Conservation (phyloP, 2,797 vertebrate genomes). For the Sternotherus odoratus region DNA sequence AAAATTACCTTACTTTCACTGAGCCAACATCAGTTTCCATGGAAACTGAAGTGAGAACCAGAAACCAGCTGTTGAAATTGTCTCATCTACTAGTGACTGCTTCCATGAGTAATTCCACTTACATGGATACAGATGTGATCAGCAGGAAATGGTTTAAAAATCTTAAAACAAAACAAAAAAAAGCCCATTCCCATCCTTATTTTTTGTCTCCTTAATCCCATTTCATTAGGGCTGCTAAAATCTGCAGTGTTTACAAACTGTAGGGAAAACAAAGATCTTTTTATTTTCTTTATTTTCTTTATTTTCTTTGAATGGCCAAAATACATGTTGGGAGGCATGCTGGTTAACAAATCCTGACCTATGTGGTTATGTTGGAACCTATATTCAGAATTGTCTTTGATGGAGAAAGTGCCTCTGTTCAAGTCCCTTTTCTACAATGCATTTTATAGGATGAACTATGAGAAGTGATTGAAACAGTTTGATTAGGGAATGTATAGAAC, state of each 20-base stretch:
- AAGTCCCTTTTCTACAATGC: not conserved
- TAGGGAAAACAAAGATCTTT: not conserved
- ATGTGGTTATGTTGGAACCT: not conserved
- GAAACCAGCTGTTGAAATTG: conserved; percentile 56
- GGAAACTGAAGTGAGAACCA: conserved; percentile 63
- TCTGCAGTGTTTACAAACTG: not conserved
- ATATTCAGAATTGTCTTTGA: not conserved
- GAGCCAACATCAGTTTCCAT: conserved; percentile 54
- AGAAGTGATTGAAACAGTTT: not conserved
- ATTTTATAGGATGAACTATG: not conserved
- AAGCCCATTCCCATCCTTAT: not conserved
- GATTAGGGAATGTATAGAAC: not conserved
- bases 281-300: not conserved
- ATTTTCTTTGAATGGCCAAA: not conserved
- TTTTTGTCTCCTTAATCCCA: not conserved
- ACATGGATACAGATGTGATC: conserved; percentile 72
- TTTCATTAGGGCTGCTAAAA: not conserved
- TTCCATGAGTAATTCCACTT: conserved; percentile 67
- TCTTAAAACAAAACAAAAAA: conserved; percentile 51
- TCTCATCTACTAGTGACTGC: conserved; percentile 63
- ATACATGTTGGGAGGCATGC: not conserved
- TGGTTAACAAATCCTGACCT: not conserved
- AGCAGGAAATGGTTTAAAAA: conserved; percentile 58
- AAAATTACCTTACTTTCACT: conserved; percentile 40
- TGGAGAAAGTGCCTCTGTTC: not conserved